Evolutionary conservation across 1,140 invertebrate species (phyloP).

Genomic region (Centruroides sculpturatus): DNA sequence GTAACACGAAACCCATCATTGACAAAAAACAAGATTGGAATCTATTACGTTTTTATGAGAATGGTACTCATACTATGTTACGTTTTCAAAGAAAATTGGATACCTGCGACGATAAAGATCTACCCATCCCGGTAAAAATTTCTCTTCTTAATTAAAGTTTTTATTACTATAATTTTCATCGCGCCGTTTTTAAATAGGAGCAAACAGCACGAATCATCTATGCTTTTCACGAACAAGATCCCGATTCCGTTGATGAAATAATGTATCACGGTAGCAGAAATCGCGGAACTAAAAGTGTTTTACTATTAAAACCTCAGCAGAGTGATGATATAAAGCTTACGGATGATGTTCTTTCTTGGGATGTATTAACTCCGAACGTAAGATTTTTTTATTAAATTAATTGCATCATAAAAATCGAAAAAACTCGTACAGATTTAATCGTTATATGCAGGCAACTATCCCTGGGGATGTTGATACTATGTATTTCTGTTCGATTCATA

Average conservation of each 20-base stretch:
- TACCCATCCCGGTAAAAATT: slow-evolving; percentile 7
- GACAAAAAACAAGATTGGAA: slow-evolving; percentile 21
- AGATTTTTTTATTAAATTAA: background rate
- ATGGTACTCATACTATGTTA: slow-evolving; percentile 21
- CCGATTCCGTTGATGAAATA: slow-evolving; percentile 16
- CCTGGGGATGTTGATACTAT: background rate
- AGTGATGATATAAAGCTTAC: background rate
- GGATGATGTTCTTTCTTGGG: slow-evolving; percentile 7
- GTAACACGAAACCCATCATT: slow-evolving; percentile 17
- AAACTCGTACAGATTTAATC: background rate
- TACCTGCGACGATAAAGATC: slow-evolving; percentile 18
- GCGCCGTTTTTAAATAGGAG: slow-evolving; percentile 8
- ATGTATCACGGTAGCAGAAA: slow-evolving; percentile 17
- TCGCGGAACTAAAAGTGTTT: slow-evolving; percentile 15
- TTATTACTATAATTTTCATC: background rate
- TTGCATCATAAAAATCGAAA: too few species aligned
- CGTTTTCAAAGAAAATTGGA: slow-evolving; percentile 18
- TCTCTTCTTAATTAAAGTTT: background rate
- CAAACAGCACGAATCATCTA: slow-evolving; percentile 21
- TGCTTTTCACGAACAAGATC: slow-evolving; percentile 22
- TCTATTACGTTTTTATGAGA: slow-evolving; percentile 19
- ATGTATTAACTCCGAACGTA: slow-evolving; percentile 12
- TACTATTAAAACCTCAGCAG: slow-evolving; percentile 1
- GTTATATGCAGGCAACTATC: background rate
- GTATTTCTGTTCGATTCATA: background rate